Base-by-base conservation (phyloP, 2,888 invertebrate species). In the Cryptus armator region DNA sequence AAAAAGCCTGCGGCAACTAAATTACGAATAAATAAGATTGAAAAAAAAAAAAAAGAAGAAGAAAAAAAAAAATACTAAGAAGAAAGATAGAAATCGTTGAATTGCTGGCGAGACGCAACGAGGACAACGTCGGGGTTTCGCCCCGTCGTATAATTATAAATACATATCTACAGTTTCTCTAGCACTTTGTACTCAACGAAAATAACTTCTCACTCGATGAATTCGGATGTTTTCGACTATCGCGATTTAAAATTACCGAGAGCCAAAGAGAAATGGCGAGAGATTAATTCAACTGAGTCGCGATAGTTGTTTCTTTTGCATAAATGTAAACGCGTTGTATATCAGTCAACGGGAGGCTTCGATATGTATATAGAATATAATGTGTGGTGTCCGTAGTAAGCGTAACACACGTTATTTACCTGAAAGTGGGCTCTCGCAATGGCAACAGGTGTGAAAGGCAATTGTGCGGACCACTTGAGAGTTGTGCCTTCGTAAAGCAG, bases 401-500 rank as follows among this genome's bases (percentile, higher is more conserved):
- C 70, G 48, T 59, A 76, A 84, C 48, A 76, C 16, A 77, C 32
- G 84, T 85, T n/a, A n/a, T n/a, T 93, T 93, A 94, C 96, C 94
- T 95, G 95, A 59, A 98, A 95, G 92, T 96, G 96, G 78, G 97
- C 97, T 88, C 97, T 95, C 71, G 95, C 94, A 86, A 99, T 94
- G 53, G 96, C 95, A 71, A 98, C 95, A 0, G 98, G 97, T 16
- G 96, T 94, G 88, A 96, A 95, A 43, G 97, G 95, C 81, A 98
- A 94, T 92, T 98, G 97, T 37, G 99, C 98, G 1, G 98, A 97
- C 99, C 99, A 99, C 90, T 97, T 96, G 64, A 99, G 94, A 12
- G 96, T 96, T 16, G 97, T 96, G 86, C 97, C 96, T 92, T 98
- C 97, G 93, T 98, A 99, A 84, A 99, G 95, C 90, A 97, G 95